A percentile compares a stretch with the other conserved stretches of the same genome.
phyloP scores from a whole-genome alignment of 2,113 vertebrate species.

The Gymnobelideus leadbeateri region DNA sequence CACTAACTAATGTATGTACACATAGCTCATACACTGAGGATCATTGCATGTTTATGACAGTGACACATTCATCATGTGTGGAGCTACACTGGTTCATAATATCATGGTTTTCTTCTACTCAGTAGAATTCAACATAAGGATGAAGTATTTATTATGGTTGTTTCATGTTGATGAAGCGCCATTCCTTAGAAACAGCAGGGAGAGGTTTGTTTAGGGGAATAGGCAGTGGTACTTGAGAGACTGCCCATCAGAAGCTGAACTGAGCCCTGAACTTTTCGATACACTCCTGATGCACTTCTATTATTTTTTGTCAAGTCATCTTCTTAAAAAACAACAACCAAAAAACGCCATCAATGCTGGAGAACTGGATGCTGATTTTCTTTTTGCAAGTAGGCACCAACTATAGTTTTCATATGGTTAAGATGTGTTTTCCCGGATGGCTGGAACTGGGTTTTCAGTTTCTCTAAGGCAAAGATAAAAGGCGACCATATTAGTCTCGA shows the following conservation, averaged over 20 bases:
- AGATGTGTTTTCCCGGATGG: conserved; percentile 55
- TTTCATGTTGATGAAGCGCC: conserved; percentile 46
- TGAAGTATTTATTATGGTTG: not conserved
- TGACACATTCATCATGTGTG: not conserved
- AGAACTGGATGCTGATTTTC: conserved; percentile 28
- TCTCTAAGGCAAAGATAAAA: conserved; percentile 74
- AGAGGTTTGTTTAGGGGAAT: not conserved
- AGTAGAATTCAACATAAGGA: not conserved
- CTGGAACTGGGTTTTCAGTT: conserved; percentile 68
- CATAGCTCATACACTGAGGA: not conserved
- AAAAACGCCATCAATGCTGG: not conserved
- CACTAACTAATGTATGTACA: not conserved
- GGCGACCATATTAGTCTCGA: conserved; percentile 60
- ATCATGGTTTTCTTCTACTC: not conserved
- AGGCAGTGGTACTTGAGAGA: not conserved
- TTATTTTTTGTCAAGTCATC: conserved; percentile 32
- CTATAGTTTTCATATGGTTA: conserved; percentile 53
- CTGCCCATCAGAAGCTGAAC: conserved; percentile 12
- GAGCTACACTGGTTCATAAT: not conserved
- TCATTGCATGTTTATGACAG: not conserved
- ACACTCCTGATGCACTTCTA: conserved; percentile 33
- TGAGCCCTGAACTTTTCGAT: conserved; percentile 10
- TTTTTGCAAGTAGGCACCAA: conserved; percentile 28
- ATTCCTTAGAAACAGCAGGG: conserved; percentile 32
- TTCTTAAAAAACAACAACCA: conserved; percentile 36